Conservation (phyloP, 2,113 vertebrate genomes). For the Eptesicus fuscus region DNA sequence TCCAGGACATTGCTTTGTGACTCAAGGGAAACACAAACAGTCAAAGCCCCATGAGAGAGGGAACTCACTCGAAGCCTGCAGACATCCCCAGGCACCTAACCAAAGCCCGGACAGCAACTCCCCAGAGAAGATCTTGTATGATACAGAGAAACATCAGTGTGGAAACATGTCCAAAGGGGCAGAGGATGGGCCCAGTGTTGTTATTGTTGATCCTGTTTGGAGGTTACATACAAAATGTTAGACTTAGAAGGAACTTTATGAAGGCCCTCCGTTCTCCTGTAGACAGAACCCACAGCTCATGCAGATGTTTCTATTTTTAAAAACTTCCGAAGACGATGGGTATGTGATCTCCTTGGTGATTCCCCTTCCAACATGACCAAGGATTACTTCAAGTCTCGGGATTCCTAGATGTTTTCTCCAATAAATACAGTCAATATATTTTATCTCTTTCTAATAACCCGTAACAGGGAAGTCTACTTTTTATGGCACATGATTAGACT, state of each 20-base stretch:
- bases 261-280: background rate
- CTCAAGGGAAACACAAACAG: constrained; percentile 34
- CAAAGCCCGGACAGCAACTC: background rate
- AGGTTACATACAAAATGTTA: background rate
- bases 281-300: background rate
- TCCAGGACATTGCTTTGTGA: constrained; percentile 52
- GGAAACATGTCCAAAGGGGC: background rate
- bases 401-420: background rate
- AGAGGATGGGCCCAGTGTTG: background rate
- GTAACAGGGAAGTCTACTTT: background rate
- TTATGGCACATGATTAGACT: background rate
- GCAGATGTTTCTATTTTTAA: background rate
- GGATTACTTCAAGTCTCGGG: background rate
- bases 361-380: background rate
- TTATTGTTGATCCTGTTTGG: background rate
- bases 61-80: background rate
- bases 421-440: background rate
- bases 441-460: background rate
- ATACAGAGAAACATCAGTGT: background rate
- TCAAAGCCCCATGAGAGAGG: background rate
- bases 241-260: background rate
- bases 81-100: constrained; percentile 30
- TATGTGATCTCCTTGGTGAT: background rate
- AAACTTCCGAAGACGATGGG: background rate
- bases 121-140: constrained; percentile 4